Base-by-base conservation (phyloP, 2,888 invertebrate species). In the Dorcus hopei region DNA sequence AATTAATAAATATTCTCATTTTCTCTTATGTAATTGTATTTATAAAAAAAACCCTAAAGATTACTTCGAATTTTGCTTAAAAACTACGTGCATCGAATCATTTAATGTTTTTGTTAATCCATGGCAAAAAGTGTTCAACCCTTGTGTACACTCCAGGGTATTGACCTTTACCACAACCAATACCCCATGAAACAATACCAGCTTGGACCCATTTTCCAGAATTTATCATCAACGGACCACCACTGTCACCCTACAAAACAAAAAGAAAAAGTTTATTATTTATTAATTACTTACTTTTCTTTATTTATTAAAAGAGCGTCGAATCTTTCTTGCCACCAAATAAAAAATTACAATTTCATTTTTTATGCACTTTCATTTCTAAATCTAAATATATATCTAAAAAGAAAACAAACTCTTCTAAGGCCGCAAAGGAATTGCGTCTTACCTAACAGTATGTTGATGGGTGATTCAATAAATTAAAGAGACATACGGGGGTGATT, bases 91-190 rank as follows among this genome's bases (percentile, higher is more conserved):
- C 14, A 45, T 3, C 9, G 8, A 19, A 45, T 45, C 11, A 47
- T 38, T 89, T 87, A 54, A 90, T 82, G 78, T 94, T 93, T 78
- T 92, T 93, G 70, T 84, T 83, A 72, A 94, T 93, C 94, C 94
- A 94, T 23, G 90, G 89, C 68, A 92, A 77, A 81, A 93, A 90
- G 67, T 88, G 83, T 49, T 91, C 89, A 59, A 93, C 88, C 67
- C 93, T 85, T 0, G 93, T 91, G 77, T 95, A 95, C 3, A 95
- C 94, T 11, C 94, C 95, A 0, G 93, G 94, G 79, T 92, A 94
- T 73, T 92, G 92, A 16, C 93, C 93, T 79, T 93, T 93, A 56
- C 93, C 93, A 74, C 94, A 94, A 40, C 93, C 93, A 68, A 94
- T 93, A 62, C 94, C 94, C 93, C 93, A 94, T 9, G 93, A 93